Percentiles rank a stretch among this genome's conserved stretches.
Evolutionary conservation across 2,797 vertebrate species (phyloP).

Genomic region (Heterohyrax brucei): DNA sequence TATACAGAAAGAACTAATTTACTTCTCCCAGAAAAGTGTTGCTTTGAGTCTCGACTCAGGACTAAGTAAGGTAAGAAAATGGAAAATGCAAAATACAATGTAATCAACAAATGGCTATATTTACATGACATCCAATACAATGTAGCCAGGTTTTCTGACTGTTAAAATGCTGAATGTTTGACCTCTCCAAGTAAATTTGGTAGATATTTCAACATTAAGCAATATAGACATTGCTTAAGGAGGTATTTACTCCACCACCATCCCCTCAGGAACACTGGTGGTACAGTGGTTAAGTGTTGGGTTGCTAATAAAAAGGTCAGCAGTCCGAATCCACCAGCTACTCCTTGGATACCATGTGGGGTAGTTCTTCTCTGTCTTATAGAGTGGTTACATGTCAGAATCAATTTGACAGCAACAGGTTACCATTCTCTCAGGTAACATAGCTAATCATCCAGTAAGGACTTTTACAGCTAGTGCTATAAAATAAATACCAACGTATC

Average conservation of each 20-base stretch:
- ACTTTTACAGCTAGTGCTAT: conserved; percentile 56
- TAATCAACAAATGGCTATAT: background rate
- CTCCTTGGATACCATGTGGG: no score
- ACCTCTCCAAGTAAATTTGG: conserved; percentile 45
- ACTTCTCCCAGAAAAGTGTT: background rate
- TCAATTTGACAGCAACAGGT: no score
- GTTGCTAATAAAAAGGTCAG: no score
- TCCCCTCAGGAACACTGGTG: no score
- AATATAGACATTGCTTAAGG: conserved; percentile 27
- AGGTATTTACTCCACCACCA: background rate
- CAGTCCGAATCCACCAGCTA: no score
- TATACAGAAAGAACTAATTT: conserved; percentile 27
- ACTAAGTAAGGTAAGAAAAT: conserved; percentile 18
- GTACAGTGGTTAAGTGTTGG: no score
- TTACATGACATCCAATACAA: background rate
- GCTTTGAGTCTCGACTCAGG: background rate
- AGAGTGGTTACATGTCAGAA: no score
- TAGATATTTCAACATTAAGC: background rate
- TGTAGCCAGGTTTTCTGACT: background rate
- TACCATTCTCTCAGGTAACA: background rate
- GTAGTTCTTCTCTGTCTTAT: no score
- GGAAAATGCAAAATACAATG: background rate
- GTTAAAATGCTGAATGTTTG: conserved; percentile 47
- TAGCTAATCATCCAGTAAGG: conserved; percentile 32
- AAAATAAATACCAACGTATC: conserved; percentile 63